These are phyloP conservation scores for Zaprionus tsacasi DNA, from an alignment of 1,140 invertebrate genomes.

Conservation along the genomic window DNA sequence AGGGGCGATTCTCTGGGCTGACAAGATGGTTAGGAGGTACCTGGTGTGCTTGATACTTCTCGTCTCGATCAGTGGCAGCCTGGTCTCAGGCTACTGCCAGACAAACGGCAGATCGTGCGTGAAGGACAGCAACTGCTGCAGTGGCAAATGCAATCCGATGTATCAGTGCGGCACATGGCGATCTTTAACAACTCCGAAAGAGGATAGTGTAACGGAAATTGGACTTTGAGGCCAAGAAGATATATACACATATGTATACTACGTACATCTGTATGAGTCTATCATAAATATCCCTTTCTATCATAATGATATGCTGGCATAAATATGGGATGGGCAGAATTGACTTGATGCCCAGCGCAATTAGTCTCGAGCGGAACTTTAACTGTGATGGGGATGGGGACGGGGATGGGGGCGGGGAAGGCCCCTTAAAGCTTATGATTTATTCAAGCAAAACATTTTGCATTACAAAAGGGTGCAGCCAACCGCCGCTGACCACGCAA, in stretches of 20 bases:
- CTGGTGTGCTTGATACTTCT: background rate
- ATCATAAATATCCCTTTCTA: no score
- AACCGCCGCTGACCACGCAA: constrained; percentile 67
- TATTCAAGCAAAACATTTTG: constrained; percentile 78
- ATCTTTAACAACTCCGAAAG: background rate
- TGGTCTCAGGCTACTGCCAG: background rate
- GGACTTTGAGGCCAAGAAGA: no score
- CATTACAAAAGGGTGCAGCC: constrained; percentile 67
- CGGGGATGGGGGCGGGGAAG: no score
- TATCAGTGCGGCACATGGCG: constrained; percentile 9
- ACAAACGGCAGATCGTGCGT: background rate
- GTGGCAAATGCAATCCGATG: background rate
- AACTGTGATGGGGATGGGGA: no score
- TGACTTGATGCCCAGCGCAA: background rate
- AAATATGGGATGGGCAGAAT: background rate
- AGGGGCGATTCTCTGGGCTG: background rate
- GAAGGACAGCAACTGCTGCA: constrained; percentile 12
- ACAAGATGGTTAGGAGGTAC: constrained; percentile 1
- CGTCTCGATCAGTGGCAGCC: background rate
- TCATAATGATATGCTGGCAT: background rate
- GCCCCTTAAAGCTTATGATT: constrained; percentile 66
- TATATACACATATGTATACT: no score
- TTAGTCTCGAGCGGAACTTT: constrained; percentile 35
- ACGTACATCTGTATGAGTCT: no score
- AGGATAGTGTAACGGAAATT: no score